These are phyloP conservation scores for Geotrupes spiniger DNA, from an alignment of 2,888 invertebrate genomes.

Conservation along the genomic window DNA sequence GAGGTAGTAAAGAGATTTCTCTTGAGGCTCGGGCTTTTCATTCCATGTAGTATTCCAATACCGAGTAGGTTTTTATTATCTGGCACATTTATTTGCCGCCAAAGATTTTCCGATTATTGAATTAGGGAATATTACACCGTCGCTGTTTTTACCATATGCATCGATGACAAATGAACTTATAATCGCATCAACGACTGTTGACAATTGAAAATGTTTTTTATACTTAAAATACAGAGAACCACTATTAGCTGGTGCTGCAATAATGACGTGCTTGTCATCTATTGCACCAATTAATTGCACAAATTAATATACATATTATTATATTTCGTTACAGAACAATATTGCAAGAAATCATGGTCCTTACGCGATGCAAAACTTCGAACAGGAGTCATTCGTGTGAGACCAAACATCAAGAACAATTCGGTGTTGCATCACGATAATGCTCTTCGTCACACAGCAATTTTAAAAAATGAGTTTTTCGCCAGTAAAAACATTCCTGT, in stretches of 20 bases:
- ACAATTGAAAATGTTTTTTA: slow-evolving; percentile 11
- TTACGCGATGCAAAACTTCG: too few species aligned
- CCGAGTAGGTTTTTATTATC: slow-evolving; percentile 1
- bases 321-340: slow-evolving; percentile 25
- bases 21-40: too few species aligned
- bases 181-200: slow-evolving; percentile 3
- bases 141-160: slow-evolving; percentile 6
- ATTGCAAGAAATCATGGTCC: slow-evolving; percentile 28
- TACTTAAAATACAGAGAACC: slow-evolving; percentile 11
- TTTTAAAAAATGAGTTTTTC: too few species aligned
- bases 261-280: slow-evolving; percentile 13
- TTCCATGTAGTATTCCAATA: too few species aligned
- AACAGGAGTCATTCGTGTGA: too few species aligned
- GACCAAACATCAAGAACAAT: too few species aligned
- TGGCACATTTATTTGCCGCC: slow-evolving; percentile 2
- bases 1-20: too few species aligned
- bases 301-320: slow-evolving; percentile 3
- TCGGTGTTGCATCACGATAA: too few species aligned
- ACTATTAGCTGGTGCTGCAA: slow-evolving; percentile 9
- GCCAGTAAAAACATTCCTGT: too few species aligned
- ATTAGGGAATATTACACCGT: slow-evolving; percentile 9
- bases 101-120: too few species aligned
- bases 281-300: slow-evolving; percentile 9
- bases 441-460: too few species aligned
- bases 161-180: slow-evolving; percentile 8